These are phyloP conservation scores for Carposina sasakii DNA, from an alignment of 1,140 invertebrate species.

Conservation along the genomic window DNA sequence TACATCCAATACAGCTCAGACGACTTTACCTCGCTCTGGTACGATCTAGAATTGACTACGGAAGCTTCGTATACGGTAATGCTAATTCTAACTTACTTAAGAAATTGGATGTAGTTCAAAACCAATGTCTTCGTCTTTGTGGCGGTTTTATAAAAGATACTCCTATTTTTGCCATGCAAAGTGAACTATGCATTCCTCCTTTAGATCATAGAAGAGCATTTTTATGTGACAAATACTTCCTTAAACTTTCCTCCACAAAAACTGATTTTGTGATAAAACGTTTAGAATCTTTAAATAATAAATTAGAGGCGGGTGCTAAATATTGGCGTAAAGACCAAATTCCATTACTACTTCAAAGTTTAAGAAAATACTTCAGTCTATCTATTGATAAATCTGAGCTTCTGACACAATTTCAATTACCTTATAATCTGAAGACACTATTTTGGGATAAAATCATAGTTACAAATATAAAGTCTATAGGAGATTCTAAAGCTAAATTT, in stretches of 20 bases:
- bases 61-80: slow-evolving; percentile 3
- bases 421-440: background rate
- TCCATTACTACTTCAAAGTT: background rate
- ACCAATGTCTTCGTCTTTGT: background rate
- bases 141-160: slow-evolving; percentile 9
- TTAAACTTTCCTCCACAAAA: background rate
- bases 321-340: background rate
- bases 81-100: background rate
- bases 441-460: background rate
- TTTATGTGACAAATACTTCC: slow-evolving; percentile 3
- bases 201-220: background rate
- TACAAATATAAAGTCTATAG: background rate
- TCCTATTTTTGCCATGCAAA: slow-evolving; percentile 9
- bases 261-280: background rate
- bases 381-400: too few relatives aligned
- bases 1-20: background rate
- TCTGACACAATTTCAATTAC: background rate
- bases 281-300: background rate
- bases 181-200: slow-evolving; percentile 7
- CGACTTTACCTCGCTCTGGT: background rate
- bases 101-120: slow-evolving; percentile 6
- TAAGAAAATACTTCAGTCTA: background rate
- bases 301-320: background rate
- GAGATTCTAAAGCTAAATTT: background rate
- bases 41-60: background rate